These are phyloP conservation scores for Ctenosaura bakeri DNA, from an alignment of 2,797 vertebrate species.

Conservation along the genomic window DNA sequence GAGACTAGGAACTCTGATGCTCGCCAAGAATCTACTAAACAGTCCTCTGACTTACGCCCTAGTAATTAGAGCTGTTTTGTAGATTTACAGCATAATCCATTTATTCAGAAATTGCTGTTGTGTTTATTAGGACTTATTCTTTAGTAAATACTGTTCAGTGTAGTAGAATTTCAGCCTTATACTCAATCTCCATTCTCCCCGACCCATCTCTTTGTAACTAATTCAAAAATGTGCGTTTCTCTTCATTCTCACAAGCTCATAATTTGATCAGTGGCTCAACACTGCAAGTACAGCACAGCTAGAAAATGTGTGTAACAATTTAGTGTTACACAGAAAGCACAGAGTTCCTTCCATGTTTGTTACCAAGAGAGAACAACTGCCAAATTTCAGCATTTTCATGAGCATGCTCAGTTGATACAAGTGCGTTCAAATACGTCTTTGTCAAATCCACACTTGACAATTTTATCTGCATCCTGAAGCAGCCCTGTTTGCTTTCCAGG, in stretches of 20 bases:
- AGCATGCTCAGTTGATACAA: background rate
- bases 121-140: background rate
- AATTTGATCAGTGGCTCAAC: background rate
- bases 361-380: background rate
- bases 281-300: background rate
- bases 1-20: background rate
- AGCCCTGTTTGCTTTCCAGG: background rate
- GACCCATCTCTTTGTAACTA: background rate
- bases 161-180: background rate
- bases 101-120: background rate
- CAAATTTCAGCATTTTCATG: background rate
- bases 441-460: background rate
- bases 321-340: background rate
- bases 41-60: no score
- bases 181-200: no score
- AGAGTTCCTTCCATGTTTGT: background rate
- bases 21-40: background rate
- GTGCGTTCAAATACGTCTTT: background rate
- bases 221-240: background rate
- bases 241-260: background rate
- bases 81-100: background rate
- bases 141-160: no score
- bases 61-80: background rate
- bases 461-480: conserved; percentile 10
- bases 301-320: background rate